Evolutionary conservation across 2,888 invertebrate species (phyloP).

Genomic region (Andrena trimmerana): DNA sequence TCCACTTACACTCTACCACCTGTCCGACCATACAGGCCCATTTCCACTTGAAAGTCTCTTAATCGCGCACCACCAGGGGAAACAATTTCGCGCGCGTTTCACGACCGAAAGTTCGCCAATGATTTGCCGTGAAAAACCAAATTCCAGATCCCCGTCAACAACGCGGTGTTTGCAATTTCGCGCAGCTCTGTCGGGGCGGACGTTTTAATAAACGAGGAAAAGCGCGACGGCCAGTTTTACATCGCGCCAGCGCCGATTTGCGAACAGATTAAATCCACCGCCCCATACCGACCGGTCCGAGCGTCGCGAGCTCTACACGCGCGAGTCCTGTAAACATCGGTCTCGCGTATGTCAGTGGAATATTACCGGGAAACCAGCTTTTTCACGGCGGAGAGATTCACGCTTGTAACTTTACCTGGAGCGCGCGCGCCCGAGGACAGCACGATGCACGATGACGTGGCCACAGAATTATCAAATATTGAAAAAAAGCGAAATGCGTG

Average conservation of each 20-base stretch:
- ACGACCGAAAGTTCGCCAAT: neutral
- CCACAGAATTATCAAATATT: conserved; percentile 12
- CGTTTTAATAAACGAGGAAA: conserved; percentile 32
- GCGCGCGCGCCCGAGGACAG: neutral
- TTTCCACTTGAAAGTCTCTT: too few relatives aligned
- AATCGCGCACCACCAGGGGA: too few relatives aligned
- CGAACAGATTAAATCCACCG: conserved; percentile 42
- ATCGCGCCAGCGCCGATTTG: conserved; percentile 18
- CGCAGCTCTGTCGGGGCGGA: neutral
- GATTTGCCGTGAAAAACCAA: neutral
- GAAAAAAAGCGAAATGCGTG: conserved; percentile 3
- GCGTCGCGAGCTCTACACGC: neutral
- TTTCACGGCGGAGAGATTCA: too few relatives aligned
- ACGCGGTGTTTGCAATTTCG: conserved; percentile 16
- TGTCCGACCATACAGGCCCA: neutral
- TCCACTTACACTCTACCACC: too few relatives aligned
- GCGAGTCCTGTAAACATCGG: conserved; percentile 10
- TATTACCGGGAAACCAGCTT: neutral
- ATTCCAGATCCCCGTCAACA: neutral
- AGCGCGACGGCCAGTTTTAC: conserved; percentile 20
- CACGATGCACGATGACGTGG: neutral
- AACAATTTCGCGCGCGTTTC: neutral
- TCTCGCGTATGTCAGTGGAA: neutral
- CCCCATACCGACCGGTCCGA: neutral
- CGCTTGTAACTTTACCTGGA: too few relatives aligned